Conservation (phyloP, 2,113 vertebrate species). For the Oryctolagus cuniculus region mOryCun1.1 NC_091453.1:127403501-127404000, state of each 20-base stretch:
- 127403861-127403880: too few species aligned
- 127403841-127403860: too few species aligned
- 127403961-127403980: too few species aligned
- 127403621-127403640: neutral
- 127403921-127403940: too few species aligned
- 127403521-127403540: neutral
- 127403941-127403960: too few species aligned
- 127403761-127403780: conserved; percentile 1
- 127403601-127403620: neutral
- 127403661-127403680: neutral
- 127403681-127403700: neutral
- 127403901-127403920: too few species aligned
- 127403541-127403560: neutral
- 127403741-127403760: neutral
- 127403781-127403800: neutral
- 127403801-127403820: too few species aligned
- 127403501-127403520: neutral
- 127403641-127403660: neutral
- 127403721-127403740: neutral
- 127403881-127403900: too few species aligned
- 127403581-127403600: neutral
- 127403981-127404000: too few species aligned
- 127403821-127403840: too few species aligned
- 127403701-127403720: neutral
- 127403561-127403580: neutral